Percentiles rank a stretch among this genome's conserved stretches.
Evolutionary conservation across 2,113 vertebrate species (phyloP).

Genomic region (Butorides virescens): DNA sequence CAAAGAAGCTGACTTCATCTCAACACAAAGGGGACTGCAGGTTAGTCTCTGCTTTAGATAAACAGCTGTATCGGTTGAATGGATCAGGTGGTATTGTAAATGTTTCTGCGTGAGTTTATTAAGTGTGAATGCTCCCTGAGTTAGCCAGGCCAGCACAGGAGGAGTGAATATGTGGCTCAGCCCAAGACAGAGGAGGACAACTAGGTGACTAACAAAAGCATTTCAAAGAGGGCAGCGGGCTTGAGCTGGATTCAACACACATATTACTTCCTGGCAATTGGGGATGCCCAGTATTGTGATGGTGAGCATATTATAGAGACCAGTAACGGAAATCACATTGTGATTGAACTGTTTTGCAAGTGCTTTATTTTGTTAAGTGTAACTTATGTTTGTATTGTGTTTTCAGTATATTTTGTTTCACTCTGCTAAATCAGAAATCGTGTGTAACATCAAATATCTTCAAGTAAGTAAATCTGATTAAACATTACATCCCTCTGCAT

Average conservation of each 20-base stretch:
- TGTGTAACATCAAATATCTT: background rate
- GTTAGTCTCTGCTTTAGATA: background rate
- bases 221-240: background rate
- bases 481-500: fast-evolving
- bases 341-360: background rate
- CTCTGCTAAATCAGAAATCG: background rate
- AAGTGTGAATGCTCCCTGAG: background rate
- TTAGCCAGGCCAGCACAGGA: background rate
- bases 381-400: background rate
- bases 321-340: fast-evolving
- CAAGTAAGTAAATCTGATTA: background rate
- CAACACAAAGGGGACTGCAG: background rate
- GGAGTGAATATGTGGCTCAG: background rate
- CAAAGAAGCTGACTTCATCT: background rate
- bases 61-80: background rate
- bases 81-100: background rate
- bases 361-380: background rate
- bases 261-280: fast-evolving
- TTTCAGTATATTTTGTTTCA: background rate
- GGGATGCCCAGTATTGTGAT: background rate
- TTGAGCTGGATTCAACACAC: background rate
- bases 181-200: background rate
- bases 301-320: background rate
- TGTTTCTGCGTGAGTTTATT: background rate
- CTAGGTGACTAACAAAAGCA: background rate